Evolutionary conservation across 2,113 vertebrate genomes (phyloP).

Genomic region (Phalacrocorax brasilianus): DNA sequence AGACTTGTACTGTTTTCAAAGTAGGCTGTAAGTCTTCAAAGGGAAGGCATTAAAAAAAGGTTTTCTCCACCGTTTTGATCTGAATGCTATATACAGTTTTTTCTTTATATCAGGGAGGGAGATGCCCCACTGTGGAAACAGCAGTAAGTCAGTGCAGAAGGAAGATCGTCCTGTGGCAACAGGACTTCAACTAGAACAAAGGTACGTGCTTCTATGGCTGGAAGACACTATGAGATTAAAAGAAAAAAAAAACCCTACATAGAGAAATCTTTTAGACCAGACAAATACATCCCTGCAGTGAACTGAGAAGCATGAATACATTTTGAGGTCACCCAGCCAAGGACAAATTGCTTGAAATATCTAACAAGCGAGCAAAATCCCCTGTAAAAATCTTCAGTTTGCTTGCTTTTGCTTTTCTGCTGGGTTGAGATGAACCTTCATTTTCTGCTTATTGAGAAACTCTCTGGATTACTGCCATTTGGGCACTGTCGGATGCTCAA

Average conservation of each 20-base stretch:
- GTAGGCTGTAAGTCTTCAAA: background rate
- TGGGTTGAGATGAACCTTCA: background rate
- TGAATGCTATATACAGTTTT: background rate
- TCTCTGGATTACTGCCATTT: background rate
- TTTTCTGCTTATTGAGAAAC: background rate
- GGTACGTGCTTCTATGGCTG: background rate
- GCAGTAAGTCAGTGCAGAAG: background rate
- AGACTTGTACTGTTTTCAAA: background rate
- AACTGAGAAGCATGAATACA: background rate
- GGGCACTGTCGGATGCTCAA: background rate
- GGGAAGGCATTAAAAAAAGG: background rate
- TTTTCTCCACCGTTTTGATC: background rate
- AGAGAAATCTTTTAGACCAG: background rate
- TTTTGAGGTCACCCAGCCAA: background rate
- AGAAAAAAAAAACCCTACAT: background rate
- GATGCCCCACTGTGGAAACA: background rate
- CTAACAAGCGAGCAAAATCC: background rate
- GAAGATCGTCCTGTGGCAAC: background rate
- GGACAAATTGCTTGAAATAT: background rate
- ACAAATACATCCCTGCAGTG: background rate
- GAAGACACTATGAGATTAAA: background rate
- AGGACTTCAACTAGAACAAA: background rate
- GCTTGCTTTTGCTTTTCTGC: background rate
- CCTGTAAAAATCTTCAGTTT: background rate
- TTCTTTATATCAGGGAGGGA: background rate